Evolutionary conservation across 2,113 vertebrate species (phyloP), one percentile per base, ranked within the genome.

Genomic region (Heterochromis multidens): DNA sequence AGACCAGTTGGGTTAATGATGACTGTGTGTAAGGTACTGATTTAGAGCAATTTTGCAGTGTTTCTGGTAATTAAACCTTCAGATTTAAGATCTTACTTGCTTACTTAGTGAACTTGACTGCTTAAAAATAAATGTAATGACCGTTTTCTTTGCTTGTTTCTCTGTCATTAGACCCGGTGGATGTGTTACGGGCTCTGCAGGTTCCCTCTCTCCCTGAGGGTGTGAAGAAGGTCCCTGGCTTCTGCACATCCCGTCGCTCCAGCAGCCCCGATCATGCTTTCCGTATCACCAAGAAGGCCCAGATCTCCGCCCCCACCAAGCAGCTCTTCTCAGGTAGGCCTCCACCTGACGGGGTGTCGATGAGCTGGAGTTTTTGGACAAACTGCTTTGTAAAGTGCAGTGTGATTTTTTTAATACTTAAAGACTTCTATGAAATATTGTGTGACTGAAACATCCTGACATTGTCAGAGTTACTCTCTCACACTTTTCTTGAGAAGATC

Each of bases 251-350:
- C 29, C 95, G 95, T 1, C 95, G 94, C 37, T 81, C 90, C 8
- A 92, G 96, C 52, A 93, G 46, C 78, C 92, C 96, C 4, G 97
- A 97, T 78, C 95, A 96, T 70, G 97, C 98, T 84, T 99, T 96
- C 95, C 96, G 97, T 54, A 96, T 99, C 88, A 93, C 94, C 63
- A 97, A 97, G 78, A 97, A 96, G 79, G 97, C 97, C 49, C 98
- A 98, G 94, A 96, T 99, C 95, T 98, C 97, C 0, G 97, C 97
- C 25, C 98, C 97, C 85, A 98, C 98, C 61, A 97, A 97, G 87
- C 97, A 98, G 90, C 97, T 99, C 85, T 98, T 96, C 93, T 94
- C 95, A 95, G 96, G 96, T 96, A 90, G 6, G 77, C 7, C 3
- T 29, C 72, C 33, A 0, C 54, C 7, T 6, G 25, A 25, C 29